Percentiles rank a stretch among this genome's conserved stretches.
phyloP scores from a whole-genome alignment of 2,113 vertebrate genomes.

The Oxyura jamaicensis region DNA sequence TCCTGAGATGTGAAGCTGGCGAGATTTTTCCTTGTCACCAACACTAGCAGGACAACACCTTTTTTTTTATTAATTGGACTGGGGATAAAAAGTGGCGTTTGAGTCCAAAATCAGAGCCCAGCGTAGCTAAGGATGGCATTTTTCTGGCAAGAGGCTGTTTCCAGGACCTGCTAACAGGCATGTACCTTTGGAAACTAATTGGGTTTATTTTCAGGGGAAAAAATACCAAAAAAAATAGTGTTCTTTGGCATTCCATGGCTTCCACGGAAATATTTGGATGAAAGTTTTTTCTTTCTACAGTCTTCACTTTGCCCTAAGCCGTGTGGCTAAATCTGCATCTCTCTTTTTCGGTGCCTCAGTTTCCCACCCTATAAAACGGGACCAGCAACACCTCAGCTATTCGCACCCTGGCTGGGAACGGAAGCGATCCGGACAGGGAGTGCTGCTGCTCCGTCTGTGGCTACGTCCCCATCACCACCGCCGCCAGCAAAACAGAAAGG shows the following conservation, averaged over 20 bases:
- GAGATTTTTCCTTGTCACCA: neutral
- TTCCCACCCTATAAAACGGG: neutral
- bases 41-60: rapidly evolving
- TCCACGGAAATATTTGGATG: neutral
- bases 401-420: neutral
- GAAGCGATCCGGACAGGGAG: neutral
- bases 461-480: neutral
- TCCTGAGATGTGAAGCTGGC: neutral
- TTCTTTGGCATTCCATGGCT: neutral
- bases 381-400: neutral
- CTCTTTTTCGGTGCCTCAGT: neutral
- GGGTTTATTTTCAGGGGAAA: neutral
- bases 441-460: neutral
- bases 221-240: no score
- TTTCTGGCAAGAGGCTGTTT: neutral
- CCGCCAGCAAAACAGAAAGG: conserved; percentile 16
- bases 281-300: neutral
- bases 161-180: neutral
- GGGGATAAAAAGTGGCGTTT: neutral
- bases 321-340: neutral
- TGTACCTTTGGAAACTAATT: neutral
- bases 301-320: neutral
- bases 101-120: neutral
- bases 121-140: neutral
- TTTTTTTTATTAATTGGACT: neutral